A percentile compares a stretch with the other conserved stretches of the same genome.
phyloP scores from a whole-genome alignment of 2,888 invertebrate species.

The Aplocera efformata region DNA sequence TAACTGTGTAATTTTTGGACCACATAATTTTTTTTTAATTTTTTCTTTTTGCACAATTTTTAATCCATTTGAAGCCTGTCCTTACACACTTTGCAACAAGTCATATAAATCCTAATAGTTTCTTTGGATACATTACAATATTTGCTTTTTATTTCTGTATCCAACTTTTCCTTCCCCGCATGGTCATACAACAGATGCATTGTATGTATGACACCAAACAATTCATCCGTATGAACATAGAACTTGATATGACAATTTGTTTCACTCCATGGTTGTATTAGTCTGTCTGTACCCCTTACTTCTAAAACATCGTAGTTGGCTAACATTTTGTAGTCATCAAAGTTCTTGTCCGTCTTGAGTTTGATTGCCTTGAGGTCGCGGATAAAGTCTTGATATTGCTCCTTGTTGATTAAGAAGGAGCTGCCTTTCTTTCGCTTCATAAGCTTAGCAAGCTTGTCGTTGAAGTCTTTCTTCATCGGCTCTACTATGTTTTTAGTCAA shows the following conservation, averaged over 20 bases:
- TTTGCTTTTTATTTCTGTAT: conserved; percentile 53
- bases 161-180: conserved; percentile 50
- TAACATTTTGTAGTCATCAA: conserved; percentile 58
- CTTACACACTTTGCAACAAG: conserved; percentile 51
- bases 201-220: conserved; percentile 60
- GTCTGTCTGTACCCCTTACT: conserved; percentile 43
- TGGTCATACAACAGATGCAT: conserved; percentile 61
- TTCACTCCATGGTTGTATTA: conserved; percentile 51
- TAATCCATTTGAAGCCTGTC: conserved; percentile 11
- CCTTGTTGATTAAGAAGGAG: conserved; percentile 45
- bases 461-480: conserved; percentile 54
- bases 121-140: conserved; percentile 67
- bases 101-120: conserved; percentile 58
- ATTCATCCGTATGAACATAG: conserved; percentile 51
- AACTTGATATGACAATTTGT: conserved; percentile 43
- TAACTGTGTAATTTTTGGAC: no score
- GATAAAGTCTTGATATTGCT: conserved; percentile 54
- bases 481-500: conserved; percentile 36
- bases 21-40: no score
- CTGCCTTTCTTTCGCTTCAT: conserved; percentile 55
- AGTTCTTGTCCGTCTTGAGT: conserved; percentile 44
- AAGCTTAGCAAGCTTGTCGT: conserved; percentile 45
- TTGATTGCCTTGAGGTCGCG: conserved; percentile 51
- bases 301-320: conserved; percentile 54
- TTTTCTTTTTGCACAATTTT: no score